phyloP scores from a whole-genome alignment of 2,888 invertebrate species.

The Panzeria rudis region DNA sequence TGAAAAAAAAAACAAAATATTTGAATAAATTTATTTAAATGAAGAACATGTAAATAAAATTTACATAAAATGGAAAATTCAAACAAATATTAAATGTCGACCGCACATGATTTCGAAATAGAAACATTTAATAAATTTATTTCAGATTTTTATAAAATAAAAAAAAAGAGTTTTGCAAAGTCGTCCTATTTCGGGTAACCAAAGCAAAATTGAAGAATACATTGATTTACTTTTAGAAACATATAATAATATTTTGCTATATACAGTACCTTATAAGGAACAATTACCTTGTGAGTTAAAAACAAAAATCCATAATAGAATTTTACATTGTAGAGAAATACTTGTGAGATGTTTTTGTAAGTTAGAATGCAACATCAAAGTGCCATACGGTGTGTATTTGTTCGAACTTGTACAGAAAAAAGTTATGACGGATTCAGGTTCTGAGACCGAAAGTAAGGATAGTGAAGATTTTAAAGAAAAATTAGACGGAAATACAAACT shows the following conservation, averaged over 20 bases:
- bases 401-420: conserved; percentile 7
- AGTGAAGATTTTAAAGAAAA: too few relatives aligned
- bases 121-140: conserved; percentile 15
- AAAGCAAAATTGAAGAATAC: conserved; percentile 25
- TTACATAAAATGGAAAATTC: too few relatives aligned
- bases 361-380: too few relatives aligned
- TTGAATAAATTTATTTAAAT: too few relatives aligned
- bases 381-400: conserved; percentile 17
- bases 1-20: too few relatives aligned
- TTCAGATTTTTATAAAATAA: too few relatives aligned
- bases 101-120: not conserved
- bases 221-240: not conserved
- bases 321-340: conserved; percentile 10
- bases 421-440: too few relatives aligned
- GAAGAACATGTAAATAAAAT: too few relatives aligned
- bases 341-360: conserved; percentile 36
- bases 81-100: conserved; percentile 10
- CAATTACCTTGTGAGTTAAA: not conserved
- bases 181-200: not conserved
- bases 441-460: too few relatives aligned
- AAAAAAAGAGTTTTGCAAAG: conserved; percentile 11
- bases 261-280: not conserved
- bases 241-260: too few relatives aligned
- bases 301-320: not conserved
- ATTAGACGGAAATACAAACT: too few relatives aligned